Evolutionary conservation across 2,888 invertebrate species (phyloP).

Genomic region (Parthenolecanium corni): DNA sequence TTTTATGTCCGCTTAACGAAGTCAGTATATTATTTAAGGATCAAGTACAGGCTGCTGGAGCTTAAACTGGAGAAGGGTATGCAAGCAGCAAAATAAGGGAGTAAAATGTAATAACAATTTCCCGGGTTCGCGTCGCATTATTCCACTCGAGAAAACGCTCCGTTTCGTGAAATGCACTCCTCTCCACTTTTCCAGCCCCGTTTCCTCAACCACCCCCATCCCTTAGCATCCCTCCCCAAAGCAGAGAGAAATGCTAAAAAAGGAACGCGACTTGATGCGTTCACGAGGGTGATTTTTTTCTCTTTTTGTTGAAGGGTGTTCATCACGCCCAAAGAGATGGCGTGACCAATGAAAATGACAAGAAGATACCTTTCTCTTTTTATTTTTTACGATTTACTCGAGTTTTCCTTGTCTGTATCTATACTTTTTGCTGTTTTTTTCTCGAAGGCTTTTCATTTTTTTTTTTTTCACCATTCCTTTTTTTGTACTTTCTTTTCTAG

Average conservation of each 20-base stretch:
- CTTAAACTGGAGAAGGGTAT: slow-evolving; percentile 21
- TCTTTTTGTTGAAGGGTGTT: slow-evolving; percentile 25
- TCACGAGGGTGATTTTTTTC: no score
- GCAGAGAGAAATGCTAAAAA: not conserved
- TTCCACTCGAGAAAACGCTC: slow-evolving; percentile 27
- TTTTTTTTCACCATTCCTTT: no score
- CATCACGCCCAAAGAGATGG: slow-evolving; percentile 28
- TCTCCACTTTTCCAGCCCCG: slow-evolving; percentile 22
- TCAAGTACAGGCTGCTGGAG: slow-evolving; percentile 27
- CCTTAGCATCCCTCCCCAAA: slow-evolving; percentile 1
- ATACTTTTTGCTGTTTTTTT: not conserved
- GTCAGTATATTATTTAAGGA: slow-evolving; percentile 29
- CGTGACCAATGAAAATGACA: slow-evolving; percentile 28
- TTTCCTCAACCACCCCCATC: slow-evolving; percentile 13
- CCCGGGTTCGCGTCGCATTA: slow-evolving; percentile 27
- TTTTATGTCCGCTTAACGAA: slow-evolving; percentile 28
- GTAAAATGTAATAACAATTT: slow-evolving; percentile 29
- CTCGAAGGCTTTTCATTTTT: no score
- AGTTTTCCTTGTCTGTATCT: not conserved
- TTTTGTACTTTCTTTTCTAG: no score
- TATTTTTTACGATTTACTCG: not conserved
- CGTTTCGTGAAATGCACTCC: slow-evolving; percentile 25
- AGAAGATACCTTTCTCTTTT: slow-evolving; percentile 1
- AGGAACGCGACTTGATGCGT: no score
- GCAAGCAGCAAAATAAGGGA: slow-evolving; percentile 24